Percentiles rank a stretch among this genome's conserved stretches.
phyloP scores from a whole-genome alignment of 2,888 invertebrate genomes.

The Sphaeridia pumilis region DNA sequence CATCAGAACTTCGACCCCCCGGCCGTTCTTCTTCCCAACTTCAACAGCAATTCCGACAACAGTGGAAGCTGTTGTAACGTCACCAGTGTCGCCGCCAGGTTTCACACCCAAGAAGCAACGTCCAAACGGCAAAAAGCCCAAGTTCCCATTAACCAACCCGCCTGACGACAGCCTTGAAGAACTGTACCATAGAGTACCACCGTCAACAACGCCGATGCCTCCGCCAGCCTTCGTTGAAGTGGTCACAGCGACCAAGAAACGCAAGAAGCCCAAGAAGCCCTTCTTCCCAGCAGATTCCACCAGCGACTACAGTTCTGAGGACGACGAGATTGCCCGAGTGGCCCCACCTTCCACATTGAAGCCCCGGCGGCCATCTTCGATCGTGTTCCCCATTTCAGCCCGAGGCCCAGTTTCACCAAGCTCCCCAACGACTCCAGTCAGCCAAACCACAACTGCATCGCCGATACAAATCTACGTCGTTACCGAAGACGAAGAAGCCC shows the following conservation, averaged over 20 bases:
- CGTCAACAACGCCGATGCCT: neutral
- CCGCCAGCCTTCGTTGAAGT: neutral
- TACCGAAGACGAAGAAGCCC: neutral
- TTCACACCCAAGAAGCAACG: conserved; percentile 19
- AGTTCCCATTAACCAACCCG: conserved; percentile 35
- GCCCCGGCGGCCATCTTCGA: neutral
- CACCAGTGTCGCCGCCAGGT: neutral
- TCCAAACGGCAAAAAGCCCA: conserved; percentile 34
- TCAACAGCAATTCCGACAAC: neutral
- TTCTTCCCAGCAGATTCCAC: neutral
- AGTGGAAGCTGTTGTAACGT: neutral
- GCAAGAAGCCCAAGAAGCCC: neutral
- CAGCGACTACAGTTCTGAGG: neutral
- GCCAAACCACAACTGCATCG: neutral
- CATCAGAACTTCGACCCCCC: neutral
- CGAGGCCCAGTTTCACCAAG: neutral
- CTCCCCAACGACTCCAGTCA: neutral
- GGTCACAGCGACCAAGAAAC: neutral
- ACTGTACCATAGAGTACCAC: conserved; percentile 8
- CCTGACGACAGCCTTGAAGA: conserved; percentile 33
- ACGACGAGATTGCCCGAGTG: neutral
- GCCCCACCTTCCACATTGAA: neutral
- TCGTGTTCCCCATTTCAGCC: neutral
- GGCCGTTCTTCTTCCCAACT: neutral
- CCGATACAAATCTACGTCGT: neutral